Base-by-base conservation (phyloP, 2,888 invertebrate species). In the Agrilus biguttatus region DNA sequence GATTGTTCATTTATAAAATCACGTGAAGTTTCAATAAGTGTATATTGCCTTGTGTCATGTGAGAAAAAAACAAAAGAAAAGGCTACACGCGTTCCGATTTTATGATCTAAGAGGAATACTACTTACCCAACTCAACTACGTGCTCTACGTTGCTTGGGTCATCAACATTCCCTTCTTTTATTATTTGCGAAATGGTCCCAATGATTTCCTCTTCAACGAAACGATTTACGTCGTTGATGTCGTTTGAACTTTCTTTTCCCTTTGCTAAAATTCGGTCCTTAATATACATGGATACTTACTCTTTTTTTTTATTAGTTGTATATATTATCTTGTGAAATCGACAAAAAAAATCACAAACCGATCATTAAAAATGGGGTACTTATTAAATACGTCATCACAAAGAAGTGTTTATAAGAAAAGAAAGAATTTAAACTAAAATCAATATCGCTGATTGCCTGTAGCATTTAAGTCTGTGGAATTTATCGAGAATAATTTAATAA, bases 131-230 rank as follows among this genome's bases (percentile, higher is more conserved):
- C 48, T 63, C 69, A 21, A 54, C 55, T 12, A 48, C 42, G 13
- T 47, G 42, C 14, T 56, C 56, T 14, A 54, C 51, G 47, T 51
- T 50, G 14, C 57, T 58, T 2, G 62, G 54, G 49, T 61, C 59
- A 41, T 60, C 61, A 7, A 52, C 51, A 19, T 48, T 44, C 45
- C 60, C 56, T 14, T 57, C 55, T 13, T 59, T 56, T 14, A 72
- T 55, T 37, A 67, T 65, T 46, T 64, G 51, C 35, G 65, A 58
- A 39, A 72, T 69, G 2, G 68, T 57, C 28, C 60, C 64, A 34
- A 70, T 47, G 46, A 69, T 71, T 23, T 67, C 67, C 51, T 71
- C 68, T 37, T 63, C 53, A 34, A 72, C 67, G 53, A 71, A 72
- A 48, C 58, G 58, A 21, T 65, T 56, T 1, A 65, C 58, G 34